Conservation (phyloP, 2,888 invertebrate genomes). For the Chaitophorus viminalis region DNA sequence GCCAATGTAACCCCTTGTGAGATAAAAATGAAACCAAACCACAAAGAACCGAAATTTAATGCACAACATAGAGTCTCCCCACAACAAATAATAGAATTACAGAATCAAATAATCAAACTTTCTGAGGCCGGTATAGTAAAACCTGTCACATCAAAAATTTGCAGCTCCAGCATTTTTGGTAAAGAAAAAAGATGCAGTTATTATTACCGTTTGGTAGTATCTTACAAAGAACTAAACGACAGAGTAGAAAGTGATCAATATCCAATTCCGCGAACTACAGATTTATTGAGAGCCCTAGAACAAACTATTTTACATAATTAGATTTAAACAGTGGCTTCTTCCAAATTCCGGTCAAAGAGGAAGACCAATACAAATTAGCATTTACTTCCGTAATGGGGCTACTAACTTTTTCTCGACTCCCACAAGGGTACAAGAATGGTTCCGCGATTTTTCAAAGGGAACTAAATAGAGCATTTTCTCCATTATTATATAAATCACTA, state of each 20-base stretch:
- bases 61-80: constrained; percentile 3
- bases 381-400: constrained; percentile 45
- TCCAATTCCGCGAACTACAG: not conserved
- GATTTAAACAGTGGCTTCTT: constrained; percentile 59
- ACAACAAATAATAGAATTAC: not conserved
- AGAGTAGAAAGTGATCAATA: too few species aligned
- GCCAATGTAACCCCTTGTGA: too few species aligned
- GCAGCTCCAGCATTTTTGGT: constrained; percentile 1
- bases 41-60: too few species aligned
- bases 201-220: too few species aligned
- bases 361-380: constrained; percentile 26
- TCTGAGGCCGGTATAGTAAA: not conserved
- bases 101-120: not conserved
- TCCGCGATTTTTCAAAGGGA: constrained; percentile 35
- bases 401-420: constrained; percentile 39
- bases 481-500: constrained; percentile 43
- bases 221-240: too few species aligned
- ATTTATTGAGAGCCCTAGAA: constrained; percentile 1
- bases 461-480: constrained; percentile 42
- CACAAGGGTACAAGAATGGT: constrained; percentile 44
- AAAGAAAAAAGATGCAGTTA: not conserved
- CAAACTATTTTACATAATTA: constrained; percentile 45
- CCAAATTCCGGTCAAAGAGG: constrained; percentile 35
- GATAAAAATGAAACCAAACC: too few species aligned
- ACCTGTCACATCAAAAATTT: not conserved